phyloP scores from a whole-genome alignment of 2,888 invertebrate genomes.

The Andricus quercusramuli region DNA sequence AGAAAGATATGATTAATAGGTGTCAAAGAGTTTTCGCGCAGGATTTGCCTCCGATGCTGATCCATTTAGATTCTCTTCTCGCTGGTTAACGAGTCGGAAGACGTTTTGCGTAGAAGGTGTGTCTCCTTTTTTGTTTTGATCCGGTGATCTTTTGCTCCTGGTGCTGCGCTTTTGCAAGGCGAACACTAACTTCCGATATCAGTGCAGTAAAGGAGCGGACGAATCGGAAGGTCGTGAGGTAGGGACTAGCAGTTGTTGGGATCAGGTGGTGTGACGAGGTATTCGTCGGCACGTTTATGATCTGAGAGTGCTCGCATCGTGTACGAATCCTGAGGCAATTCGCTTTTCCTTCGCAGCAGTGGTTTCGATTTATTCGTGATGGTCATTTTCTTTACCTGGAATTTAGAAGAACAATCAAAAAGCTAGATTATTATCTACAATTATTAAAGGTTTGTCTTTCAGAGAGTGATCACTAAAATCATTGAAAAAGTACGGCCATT shows the following conservation, averaged over 20 bases:
- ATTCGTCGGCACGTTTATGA: slow-evolving; percentile 96
- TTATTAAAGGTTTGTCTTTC: background rate
- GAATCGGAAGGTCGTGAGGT: slow-evolving; percentile 72
- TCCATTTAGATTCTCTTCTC: slow-evolving; percentile 27
- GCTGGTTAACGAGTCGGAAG: slow-evolving; percentile 31
- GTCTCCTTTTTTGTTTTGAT: slow-evolving; percentile 39
- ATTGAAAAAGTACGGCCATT: no score
- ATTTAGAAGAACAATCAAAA: background rate
- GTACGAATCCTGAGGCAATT: slow-evolving; percentile 95
- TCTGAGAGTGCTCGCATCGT: slow-evolving; percentile 95
- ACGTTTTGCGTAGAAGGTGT: slow-evolving; percentile 29
- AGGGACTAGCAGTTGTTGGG: slow-evolving; percentile 91
- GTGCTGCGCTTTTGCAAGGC: background rate
- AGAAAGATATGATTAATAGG: slow-evolving; percentile 33
- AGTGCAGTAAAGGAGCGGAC: slow-evolving; percentile 74
- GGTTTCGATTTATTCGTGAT: slow-evolving; percentile 86
- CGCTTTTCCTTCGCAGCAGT: slow-evolving; percentile 95
- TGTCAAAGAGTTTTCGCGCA: slow-evolving; percentile 6
- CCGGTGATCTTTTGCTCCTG: slow-evolving; percentile 44
- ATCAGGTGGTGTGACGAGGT: slow-evolving; percentile 91
- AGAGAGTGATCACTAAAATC: no score
- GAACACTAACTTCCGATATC: slow-evolving; percentile 71
- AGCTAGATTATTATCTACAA: slow-evolving; percentile 30
- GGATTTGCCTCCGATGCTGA: slow-evolving; percentile 25
- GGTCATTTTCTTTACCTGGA: slow-evolving; percentile 69